Base-by-base conservation (phyloP, 2,888 invertebrate genomes). In the Falcaria lacertinaria region DNA sequence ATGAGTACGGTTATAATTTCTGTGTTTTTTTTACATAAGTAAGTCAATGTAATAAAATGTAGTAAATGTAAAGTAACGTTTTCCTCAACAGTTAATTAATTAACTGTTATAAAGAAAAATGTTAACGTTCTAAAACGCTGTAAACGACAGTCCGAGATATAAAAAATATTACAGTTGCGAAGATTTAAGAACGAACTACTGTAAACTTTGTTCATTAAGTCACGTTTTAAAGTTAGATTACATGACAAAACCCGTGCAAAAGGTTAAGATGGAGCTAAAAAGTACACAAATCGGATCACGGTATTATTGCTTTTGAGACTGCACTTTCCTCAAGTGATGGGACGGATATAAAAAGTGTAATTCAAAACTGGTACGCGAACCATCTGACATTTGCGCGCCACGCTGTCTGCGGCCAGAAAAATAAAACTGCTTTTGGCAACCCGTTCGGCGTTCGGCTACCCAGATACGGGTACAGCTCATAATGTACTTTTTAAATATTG, bases 351-450 rank as follows among this genome's bases (percentile, higher is more conserved):
- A 64, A 64, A 64, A 41, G 47, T 55, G 54, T 53, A 42, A 57
- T 69, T 65, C 58, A 57, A 64, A 69, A 64, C 57, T 58, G 60
- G 60, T 56, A 50, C 47, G 44, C 45, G 33, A 37, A 43, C 48
- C 57, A 62, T 73, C 76, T 76, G 81, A 74, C 71, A 79, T 80
- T 80, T 74, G 62, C 72, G 79, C 86, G 85, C 85, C 87, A 77
- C 62, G 78, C 85, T 66, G 87, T 87, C 87, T 87, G 76, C 60
- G 52, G 56, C 43, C 47, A 49, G 46, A 43, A 57, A 64, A 66
- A 63, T 65, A 67, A 66, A 63, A 60, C 48, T 48, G 51, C 48
- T 44, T 60, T 65, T 79, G 75, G 76, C 77, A 79, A 74, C 56
- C 45, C 55, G 50, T 47, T 54, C 60, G 71, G 64, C 66, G n/a